Evolutionary conservation across 2,113 vertebrate species (phyloP).

Genomic region (Corythaixoides concolor): DNA sequence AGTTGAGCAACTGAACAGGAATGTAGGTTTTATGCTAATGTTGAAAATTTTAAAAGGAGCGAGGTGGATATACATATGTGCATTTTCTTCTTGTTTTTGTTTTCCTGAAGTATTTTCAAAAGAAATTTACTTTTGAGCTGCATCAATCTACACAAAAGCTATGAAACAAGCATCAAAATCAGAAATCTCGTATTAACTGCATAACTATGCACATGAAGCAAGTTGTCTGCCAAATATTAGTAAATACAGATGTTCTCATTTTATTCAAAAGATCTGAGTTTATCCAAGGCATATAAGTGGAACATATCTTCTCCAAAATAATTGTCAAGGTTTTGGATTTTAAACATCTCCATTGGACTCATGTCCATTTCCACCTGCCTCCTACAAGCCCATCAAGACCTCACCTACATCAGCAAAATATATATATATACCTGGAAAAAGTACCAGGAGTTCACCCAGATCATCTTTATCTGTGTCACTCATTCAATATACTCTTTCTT

Average conservation of each 20-base stretch:
- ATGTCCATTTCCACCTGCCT: neutral
- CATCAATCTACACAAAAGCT: neutral
- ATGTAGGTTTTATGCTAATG: neutral
- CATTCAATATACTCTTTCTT: neutral
- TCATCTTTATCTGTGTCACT: neutral
- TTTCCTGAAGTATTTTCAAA: neutral
- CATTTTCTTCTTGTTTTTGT: neutral
- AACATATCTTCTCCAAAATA: neutral
- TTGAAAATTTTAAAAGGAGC: neutral
- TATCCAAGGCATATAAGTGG: neutral
- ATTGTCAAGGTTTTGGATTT: neutral
- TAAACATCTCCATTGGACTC: neutral
- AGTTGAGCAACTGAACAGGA: neutral
- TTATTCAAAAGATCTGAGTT: neutral
- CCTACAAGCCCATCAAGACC: neutral
- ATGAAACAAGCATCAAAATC: neutral
- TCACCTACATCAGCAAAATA: neutral
- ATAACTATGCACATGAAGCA: neutral
- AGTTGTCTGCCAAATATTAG: neutral
- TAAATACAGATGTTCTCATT: neutral
- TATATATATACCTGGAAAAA: neutral
- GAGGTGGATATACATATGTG: neutral
- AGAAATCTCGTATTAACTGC: neutral
- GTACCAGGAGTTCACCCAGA: neutral
- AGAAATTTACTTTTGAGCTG: neutral